Percentiles rank a stretch among this genome's conserved stretches.
These are phyloP conservation scores for Eristalis pertinax DNA, from an alignment of 2,888 invertebrate species.

Conservation along the genomic window DNA sequence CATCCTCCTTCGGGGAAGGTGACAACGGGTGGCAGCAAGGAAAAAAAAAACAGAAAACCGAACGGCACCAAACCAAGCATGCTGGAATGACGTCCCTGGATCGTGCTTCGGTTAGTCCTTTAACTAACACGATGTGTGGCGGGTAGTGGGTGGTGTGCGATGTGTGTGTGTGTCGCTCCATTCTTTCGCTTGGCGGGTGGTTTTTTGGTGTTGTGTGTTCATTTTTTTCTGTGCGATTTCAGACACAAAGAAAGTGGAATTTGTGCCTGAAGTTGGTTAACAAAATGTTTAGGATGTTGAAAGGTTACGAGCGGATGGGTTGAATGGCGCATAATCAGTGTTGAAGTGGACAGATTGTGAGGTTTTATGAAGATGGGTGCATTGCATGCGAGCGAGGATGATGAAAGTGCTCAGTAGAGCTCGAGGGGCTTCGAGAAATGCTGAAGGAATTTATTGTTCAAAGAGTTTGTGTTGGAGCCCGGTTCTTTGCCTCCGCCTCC, in stretches of 20 bases:
- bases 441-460: not conserved
- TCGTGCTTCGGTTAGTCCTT: conserved; percentile 24
- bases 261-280: conserved; percentile 33
- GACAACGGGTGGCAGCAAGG: not conserved
- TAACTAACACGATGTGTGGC: conserved; percentile 31
- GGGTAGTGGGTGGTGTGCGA: no score
- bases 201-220: not conserved
- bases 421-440: conserved; percentile 2
- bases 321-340: conserved; percentile 53
- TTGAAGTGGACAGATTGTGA: conserved; percentile 43
- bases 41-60: conserved; percentile 6
- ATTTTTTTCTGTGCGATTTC: conserved; percentile 7
- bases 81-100: conserved; percentile 30
- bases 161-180: not conserved
- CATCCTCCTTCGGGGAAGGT: conserved; percentile 11
- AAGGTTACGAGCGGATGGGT: conserved; percentile 23
- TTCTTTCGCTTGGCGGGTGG: not conserved
- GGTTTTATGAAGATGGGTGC: conserved; percentile 25
- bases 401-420: not conserved
- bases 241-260: conserved; percentile 43
- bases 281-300: conserved; percentile 27
- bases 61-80: conserved; percentile 24
- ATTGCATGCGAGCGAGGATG: not conserved
- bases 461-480: not conserved
- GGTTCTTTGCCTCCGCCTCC: not conserved